Evolutionary conservation across 2,888 invertebrate genomes (phyloP), one percentile per base, ranked within the genome.

Genomic region (Oeneis ivallda): DNA sequence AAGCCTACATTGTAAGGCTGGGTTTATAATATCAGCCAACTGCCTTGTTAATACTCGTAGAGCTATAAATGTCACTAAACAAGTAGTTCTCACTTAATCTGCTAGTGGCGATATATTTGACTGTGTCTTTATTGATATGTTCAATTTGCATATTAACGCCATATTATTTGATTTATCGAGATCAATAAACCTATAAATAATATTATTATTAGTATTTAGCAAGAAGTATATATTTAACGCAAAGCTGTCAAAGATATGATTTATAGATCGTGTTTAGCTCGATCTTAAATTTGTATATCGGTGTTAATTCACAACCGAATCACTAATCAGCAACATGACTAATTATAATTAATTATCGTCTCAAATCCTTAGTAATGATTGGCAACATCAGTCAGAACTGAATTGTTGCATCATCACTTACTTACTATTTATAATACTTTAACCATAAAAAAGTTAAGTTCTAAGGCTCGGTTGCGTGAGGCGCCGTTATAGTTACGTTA

Each of bases 1-100:
- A 80, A 79, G 73, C 69, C 73, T 75, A 72, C 72, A 74, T 57
- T 64, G 65, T 60, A 62, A 52, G 50, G 61, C 61, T 54, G 53
- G 34, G 53, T 54, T 62, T 45, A 47, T 62, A 53, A 34, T 62
- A 52, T 17, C 11, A 26, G 34, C 37, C 37, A 13, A 37, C 37
- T 54, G 4, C 34, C n/a, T 13, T 32, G 19, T 8, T 41, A 43
- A 57, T 57, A 43, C 43, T 9, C 52, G n/a, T 26, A 26, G 8
- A 43, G 19, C 13, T n/a, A n/a, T 57, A 26, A 43, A 43, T 57
- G 57, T 43, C 43, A 57, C 26, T 57, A 57, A 37, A 53, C 53
- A 37, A 26, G 43, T 43, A 57, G 26, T 57, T 57, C 26, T 57
- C 43, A 43, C 13, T 57, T 41, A 43, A 26, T 57, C 43, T 57